A percentile compares a stretch with the other conserved stretches of the same genome.
Conservation (phyloP, 2,888 invertebrate genomes). For the Catonia carolina region DNA sequence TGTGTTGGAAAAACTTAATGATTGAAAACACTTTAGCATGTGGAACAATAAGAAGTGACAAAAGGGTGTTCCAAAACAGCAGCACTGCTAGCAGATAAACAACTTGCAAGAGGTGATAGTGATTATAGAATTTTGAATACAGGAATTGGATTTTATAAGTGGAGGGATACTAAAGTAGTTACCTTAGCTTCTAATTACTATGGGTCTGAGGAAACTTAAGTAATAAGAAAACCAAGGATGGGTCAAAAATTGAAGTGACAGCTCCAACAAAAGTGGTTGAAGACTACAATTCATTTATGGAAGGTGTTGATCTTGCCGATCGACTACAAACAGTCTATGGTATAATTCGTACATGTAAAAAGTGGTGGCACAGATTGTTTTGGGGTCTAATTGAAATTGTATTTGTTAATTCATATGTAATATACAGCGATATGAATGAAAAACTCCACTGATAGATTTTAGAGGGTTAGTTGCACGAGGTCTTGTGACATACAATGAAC, state of each 20-base stretch:
- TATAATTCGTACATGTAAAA: slow-evolving; percentile 35
- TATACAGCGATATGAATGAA: neutral
- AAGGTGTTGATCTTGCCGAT: slow-evolving; percentile 37
- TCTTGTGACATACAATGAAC: neutral
- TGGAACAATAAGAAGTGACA: slow-evolving; percentile 23
- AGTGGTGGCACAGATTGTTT: slow-evolving; percentile 38
- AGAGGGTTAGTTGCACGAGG: neutral
- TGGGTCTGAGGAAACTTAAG: neutral
- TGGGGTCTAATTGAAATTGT: slow-evolving; percentile 36
- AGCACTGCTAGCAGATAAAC: slow-evolving; percentile 1
- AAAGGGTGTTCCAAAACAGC: no score
- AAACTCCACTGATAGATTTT: neutral
- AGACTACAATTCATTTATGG: no score
- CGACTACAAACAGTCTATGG: slow-evolving; percentile 33
- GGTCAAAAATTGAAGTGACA: slow-evolving; percentile 31
- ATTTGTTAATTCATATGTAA: slow-evolving; percentile 31
- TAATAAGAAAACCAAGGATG: slow-evolving; percentile 30
- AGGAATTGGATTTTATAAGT: slow-evolving; percentile 18
- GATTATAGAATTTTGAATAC: slow-evolving; percentile 23
- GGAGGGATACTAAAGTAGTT: slow-evolving; percentile 24
- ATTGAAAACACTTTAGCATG: slow-evolving; percentile 20
- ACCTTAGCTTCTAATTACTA: slow-evolving; percentile 10
- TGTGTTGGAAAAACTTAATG: slow-evolving; percentile 21
- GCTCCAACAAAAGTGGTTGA: no score
- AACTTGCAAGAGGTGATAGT: slow-evolving; percentile 26